Percentiles rank a stretch among this genome's conserved stretches.
Evolutionary conservation across 2,113 vertebrate genomes (phyloP).

Genomic region (Triplophysa rosa): DNA sequence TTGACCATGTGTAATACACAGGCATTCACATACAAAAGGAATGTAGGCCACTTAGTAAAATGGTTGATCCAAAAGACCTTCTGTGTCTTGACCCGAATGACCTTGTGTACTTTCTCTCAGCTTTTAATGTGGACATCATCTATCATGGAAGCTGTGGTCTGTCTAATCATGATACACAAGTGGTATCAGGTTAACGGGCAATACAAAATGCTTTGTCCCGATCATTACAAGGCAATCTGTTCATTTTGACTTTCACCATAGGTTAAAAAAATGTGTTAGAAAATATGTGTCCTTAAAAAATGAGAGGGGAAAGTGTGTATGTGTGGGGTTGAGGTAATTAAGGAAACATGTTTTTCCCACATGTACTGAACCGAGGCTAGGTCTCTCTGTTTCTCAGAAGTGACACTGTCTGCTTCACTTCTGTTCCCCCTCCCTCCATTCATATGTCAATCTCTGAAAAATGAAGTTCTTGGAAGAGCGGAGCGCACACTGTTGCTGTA

Average conservation of each 20-base stretch:
- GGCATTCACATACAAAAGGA: neutral
- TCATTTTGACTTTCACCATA: neutral
- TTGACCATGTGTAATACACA: slow-evolving; percentile 20
- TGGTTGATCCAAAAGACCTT: slow-evolving; percentile 37
- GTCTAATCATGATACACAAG: neutral
- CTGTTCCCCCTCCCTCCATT: slow-evolving; percentile 26
- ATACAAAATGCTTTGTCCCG: neutral
- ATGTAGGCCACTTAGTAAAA: slow-evolving; percentile 42
- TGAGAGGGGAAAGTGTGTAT: neutral
- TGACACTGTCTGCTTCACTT: slow-evolving; percentile 24
- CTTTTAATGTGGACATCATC: neutral
- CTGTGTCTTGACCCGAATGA: slow-evolving; percentile 11
- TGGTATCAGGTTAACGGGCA: neutral
- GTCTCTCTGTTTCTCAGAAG: slow-evolving; percentile 4
- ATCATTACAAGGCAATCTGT: neutral
- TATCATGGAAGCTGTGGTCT: neutral
- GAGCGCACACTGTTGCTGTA: neutral
- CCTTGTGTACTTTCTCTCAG: slow-evolving; percentile 1
- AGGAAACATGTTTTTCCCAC: slow-evolving; percentile 11
- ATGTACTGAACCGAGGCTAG: slow-evolving; percentile 9
- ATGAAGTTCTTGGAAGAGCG: slow-evolving; percentile 25
- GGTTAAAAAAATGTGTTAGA: neutral
- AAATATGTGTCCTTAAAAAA: too few relatives aligned
- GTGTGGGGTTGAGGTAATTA: neutral
- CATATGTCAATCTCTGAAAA: slow-evolving; percentile 24